Conservation (phyloP, 1,140 invertebrate species). For the Brachionus rotundiformis region DNA sequence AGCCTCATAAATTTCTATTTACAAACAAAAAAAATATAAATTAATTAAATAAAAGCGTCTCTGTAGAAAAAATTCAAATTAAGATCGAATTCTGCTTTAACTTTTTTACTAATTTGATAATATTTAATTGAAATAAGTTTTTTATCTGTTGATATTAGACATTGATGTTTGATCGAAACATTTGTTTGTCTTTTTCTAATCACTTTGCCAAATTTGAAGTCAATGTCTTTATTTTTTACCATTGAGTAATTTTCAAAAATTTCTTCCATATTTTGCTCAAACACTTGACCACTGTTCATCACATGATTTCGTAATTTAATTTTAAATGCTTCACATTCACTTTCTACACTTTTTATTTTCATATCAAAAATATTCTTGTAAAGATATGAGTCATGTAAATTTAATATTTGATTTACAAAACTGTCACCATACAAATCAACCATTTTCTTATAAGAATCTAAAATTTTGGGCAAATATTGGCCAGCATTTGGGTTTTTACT, state of each 20-base stretch:
- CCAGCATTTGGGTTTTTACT: background rate
- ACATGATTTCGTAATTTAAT: background rate
- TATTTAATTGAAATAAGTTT: background rate
- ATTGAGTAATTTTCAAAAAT: background rate
- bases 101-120: background rate
- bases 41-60: background rate
- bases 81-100: background rate
- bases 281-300: no score
- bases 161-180: background rate
- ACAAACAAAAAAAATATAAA: background rate
- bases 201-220: background rate
- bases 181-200: background rate
- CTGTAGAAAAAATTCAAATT: background rate
- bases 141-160: background rate
- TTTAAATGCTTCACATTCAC: background rate
- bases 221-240: background rate
- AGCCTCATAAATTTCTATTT: no score
- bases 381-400: background rate
- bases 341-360: background rate
- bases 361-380: background rate
- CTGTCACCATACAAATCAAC: background rate
- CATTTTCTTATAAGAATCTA: background rate
- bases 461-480: background rate
- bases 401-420: constrained; percentile 36
- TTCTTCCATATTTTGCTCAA: background rate